Percentiles rank a stretch among this genome's conserved stretches.
These are phyloP conservation scores for Eucera pruinosa DNA, from an alignment of 2,888 invertebrate species.

Conservation along the genomic window DNA sequence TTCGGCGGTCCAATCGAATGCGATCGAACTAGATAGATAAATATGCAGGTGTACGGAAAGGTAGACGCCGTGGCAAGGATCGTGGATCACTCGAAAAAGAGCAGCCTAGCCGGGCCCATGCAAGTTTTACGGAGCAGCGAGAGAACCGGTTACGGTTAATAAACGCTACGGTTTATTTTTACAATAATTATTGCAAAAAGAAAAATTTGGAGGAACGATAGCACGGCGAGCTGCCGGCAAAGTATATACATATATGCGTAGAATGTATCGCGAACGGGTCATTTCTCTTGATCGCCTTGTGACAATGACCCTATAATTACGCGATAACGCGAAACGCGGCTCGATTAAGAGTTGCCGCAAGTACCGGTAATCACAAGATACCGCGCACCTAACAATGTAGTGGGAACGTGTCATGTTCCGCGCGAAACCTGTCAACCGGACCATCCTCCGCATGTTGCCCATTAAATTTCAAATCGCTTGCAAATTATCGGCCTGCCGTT, in stretches of 20 bases:
- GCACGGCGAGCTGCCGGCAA: background rate
- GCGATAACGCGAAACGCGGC: conserved; percentile 38
- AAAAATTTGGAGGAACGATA: conserved; percentile 8
- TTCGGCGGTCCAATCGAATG: too few species aligned
- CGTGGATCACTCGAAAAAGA: too few species aligned
- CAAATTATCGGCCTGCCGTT: conserved; percentile 17
- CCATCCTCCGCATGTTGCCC: conserved; percentile 15
- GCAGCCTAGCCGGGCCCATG: too few species aligned
- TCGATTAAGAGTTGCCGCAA: conserved; percentile 23
- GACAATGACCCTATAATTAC: conserved; percentile 48
- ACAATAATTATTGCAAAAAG: background rate
- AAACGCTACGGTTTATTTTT: background rate
- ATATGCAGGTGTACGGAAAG: too few species aligned
- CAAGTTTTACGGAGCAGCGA: background rate
- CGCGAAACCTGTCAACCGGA: conserved; percentile 37
- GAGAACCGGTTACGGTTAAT: background rate
- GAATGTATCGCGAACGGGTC: conserved; percentile 15
- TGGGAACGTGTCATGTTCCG: conserved; percentile 3
- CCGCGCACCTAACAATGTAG: conserved; percentile 17
- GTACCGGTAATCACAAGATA: conserved; percentile 49
- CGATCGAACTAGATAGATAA: too few species aligned
- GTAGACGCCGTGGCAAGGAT: too few species aligned
- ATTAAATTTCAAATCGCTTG: conserved; percentile 33
- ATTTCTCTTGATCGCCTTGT: conserved; percentile 22
- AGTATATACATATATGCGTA: too few species aligned